Base-by-base conservation (phyloP, 2,113 vertebrate species). In the Catharus bicknelli region DNA sequence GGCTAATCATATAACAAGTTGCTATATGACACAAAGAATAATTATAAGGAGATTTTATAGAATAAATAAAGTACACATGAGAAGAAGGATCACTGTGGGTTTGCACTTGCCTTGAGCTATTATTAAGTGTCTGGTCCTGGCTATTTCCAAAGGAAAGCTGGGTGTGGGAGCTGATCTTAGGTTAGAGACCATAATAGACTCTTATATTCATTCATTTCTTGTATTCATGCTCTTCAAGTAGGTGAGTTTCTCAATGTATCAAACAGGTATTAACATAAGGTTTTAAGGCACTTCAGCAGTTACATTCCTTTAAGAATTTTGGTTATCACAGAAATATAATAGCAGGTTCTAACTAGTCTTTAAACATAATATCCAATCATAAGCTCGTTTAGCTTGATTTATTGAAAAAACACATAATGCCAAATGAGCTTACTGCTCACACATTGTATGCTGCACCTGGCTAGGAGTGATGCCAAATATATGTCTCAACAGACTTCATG, bases 331-430 rank as follows among this genome's bases (percentile, higher is more conserved):
- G 64, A 87, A 72, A 64, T 55, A 73, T 3, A 55, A 23, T 43
- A 89, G 15, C 48, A 88, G 18, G 32, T 64, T 50, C 62, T 86
- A 55, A 76, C 32, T 53, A 61, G 62, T 54, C n/a, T 84, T 76
- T 53, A 69, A 87, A 85, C 21, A 34, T 64, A 83, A 66, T 43
- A 8, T 34, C 43, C 18, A 45, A 34, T 79, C 25, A 58, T 58
- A 79, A 58, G 6, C 26, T 83, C 19, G 26, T 84, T 93, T 89
- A 72, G 7, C 17, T 62, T 87, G 67, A 89, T 96, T 89, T 93
- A 63, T 47, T 42, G 27, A n/a, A 82, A 72, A 84, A 42, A 10
- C 14, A 50, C 34, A 25, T 62, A 69, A 76, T 8, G 2, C 42
- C 62, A 79, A 32, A 58, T 66, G 30, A 88, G 34, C 88, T 80